phyloP scores from a whole-genome alignment of 2,797 vertebrate species.

The Molossus molossus region DNA sequence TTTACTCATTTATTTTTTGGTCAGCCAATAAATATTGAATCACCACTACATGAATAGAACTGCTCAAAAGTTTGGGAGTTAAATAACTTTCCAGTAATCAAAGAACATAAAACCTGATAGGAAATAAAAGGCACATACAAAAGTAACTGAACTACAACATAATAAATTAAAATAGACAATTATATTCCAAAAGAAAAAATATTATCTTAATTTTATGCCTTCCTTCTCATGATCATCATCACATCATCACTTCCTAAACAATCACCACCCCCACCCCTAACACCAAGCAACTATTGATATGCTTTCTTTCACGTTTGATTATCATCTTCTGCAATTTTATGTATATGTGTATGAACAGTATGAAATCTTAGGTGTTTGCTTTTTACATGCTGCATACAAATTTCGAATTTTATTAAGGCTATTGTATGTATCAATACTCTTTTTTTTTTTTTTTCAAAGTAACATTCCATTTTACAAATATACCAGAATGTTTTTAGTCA shows the following conservation, averaged over 20 bases:
- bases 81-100: not conserved
- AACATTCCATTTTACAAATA: not conserved
- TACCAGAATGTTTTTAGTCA: not conserved
- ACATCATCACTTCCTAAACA: not conserved
- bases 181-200: conserved; percentile 31
- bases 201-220: not conserved
- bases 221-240: not conserved
- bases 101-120: not conserved
- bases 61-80: conserved; percentile 28
- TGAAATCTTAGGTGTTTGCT: not conserved
- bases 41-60: not conserved
- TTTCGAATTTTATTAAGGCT: not conserved
- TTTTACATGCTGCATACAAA: not conserved
- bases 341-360: not conserved
- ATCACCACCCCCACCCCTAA: rapidly evolving
- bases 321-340: not conserved
- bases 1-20: conserved; percentile 57
- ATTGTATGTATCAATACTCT: not conserved
- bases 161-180: not conserved
- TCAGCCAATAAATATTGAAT: conserved; percentile 43
- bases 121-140: not conserved
- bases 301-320: not conserved
- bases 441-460: not conserved
- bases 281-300: not conserved
- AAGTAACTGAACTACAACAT: not conserved